phyloP scores from a whole-genome alignment of 2,797 vertebrate species.

The Acanthis flammea region DNA sequence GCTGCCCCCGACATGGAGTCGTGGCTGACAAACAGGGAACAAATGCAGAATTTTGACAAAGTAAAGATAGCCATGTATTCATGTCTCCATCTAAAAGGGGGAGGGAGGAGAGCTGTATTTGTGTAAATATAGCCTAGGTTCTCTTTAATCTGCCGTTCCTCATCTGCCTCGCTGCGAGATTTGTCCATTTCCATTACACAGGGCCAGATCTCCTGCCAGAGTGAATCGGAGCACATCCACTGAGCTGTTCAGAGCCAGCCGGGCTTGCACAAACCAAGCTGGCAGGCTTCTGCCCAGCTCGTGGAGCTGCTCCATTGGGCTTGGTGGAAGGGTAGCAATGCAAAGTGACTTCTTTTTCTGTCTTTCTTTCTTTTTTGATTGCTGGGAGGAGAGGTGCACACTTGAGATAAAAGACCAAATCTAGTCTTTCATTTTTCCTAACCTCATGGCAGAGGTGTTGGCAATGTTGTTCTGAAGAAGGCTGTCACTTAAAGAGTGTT shows the following conservation, averaged over 20 bases:
- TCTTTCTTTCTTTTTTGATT: not conserved
- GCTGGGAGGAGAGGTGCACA: not conserved
- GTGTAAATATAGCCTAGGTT: not conserved
- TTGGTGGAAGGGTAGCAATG: not conserved
- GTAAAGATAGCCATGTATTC: slow-evolving; percentile 67
- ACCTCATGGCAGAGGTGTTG: not conserved
- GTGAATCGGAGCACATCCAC: not conserved
- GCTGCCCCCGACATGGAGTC: slow-evolving; percentile 91
- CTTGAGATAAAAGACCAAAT: not conserved
- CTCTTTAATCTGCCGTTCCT: not conserved
- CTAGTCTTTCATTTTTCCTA: not conserved
- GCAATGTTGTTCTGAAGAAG: not conserved
- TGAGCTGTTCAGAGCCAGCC: not conserved
- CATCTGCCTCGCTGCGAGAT: not conserved
- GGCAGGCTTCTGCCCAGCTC: not conserved
- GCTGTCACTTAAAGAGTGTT: not conserved
- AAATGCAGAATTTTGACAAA: slow-evolving; percentile 96
- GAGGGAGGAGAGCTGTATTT: not conserved
- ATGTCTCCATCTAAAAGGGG: not conserved
- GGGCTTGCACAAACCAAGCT: not conserved
- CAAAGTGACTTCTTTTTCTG: not conserved
- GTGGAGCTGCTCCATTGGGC: not conserved
- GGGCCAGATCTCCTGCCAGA: not conserved
- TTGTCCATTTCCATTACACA: not conserved
- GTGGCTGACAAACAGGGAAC: slow-evolving; percentile 94